A percentile compares a stretch with the other conserved stretches of the same genome.
These are phyloP conservation scores for Heliconius hermathena DNA, from an alignment of 1,140 invertebrate species.

Conservation along the genomic window DNA sequence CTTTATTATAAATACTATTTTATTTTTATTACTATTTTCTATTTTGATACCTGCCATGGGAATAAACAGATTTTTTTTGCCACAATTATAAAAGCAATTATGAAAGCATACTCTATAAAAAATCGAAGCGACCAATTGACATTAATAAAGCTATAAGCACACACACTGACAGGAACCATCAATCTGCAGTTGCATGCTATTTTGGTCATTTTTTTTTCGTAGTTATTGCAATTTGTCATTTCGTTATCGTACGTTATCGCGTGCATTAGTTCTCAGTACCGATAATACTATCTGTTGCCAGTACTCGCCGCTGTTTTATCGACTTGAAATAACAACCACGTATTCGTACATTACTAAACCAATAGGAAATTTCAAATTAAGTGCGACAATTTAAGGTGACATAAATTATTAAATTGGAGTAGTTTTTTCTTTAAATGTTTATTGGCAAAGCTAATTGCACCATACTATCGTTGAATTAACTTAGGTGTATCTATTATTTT, in stretches of 20 bases:
- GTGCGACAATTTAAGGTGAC: neutral
- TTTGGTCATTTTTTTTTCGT: constrained; percentile 49
- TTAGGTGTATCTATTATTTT: neutral
- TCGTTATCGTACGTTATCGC: constrained; percentile 66
- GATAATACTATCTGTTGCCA: constrained; percentile 67
- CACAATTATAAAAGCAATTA: neutral
- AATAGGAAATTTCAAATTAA: neutral
- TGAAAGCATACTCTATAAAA: neutral
- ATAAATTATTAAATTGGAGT: neutral
- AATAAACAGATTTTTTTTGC: neutral
- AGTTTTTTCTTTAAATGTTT: neutral
- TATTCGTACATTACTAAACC: constrained; percentile 39
- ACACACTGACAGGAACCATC: constrained; percentile 26
- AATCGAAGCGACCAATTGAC: neutral
- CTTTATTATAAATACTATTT: no score
- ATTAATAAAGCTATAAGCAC: constrained; percentile 19
- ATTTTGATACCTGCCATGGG: neutral
- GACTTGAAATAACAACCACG: constrained; percentile 37
- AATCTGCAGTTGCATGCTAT: constrained; percentile 40
- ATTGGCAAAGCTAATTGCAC: neutral
- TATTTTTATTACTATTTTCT: neutral
- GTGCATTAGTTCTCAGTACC: constrained; percentile 68
- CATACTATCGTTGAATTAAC: no score
- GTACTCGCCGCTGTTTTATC: constrained; percentile 43
- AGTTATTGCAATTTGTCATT: constrained; percentile 72